Percentiles rank a stretch among this genome's conserved stretches.
Conservation (phyloP, 1,140 invertebrate species). For the Camponotus pennsylvanicus region DNA sequence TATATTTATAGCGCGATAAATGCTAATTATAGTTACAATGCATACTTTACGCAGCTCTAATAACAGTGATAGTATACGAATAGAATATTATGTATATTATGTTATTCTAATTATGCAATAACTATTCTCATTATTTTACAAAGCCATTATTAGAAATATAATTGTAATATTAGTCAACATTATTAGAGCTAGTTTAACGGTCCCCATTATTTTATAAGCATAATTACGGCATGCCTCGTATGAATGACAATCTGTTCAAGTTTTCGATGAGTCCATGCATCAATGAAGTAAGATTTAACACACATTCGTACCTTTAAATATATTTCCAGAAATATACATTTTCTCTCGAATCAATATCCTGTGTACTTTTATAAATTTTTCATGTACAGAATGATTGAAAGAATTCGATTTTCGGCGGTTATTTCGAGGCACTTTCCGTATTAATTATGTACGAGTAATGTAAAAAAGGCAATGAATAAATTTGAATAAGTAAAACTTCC, state of each 20-base stretch:
- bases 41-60: neutral
- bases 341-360: neutral
- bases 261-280: neutral
- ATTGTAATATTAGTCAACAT: neutral
- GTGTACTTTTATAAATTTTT: neutral
- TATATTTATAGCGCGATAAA: slow-evolving; percentile 1
- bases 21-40: neutral
- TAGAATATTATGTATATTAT: neutral
- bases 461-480: slow-evolving; percentile 70
- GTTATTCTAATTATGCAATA: neutral
- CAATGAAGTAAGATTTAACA: slow-evolving; percentile 15
- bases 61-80: neutral
- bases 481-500: slow-evolving; percentile 68
- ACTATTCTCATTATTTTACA: slow-evolving; percentile 2
- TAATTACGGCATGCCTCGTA: neutral
- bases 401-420: neutral
- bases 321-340: neutral
- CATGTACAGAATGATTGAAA: neutral
- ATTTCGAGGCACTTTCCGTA: neutral
- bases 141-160: neutral
- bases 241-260: neutral
- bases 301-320: neutral
- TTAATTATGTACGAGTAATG: slow-evolving; percentile 64
- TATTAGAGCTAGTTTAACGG: neutral
- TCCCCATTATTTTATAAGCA: neutral